Conservation (phyloP, 2,888 invertebrate genomes). For the Tortricodes alternella region DNA sequence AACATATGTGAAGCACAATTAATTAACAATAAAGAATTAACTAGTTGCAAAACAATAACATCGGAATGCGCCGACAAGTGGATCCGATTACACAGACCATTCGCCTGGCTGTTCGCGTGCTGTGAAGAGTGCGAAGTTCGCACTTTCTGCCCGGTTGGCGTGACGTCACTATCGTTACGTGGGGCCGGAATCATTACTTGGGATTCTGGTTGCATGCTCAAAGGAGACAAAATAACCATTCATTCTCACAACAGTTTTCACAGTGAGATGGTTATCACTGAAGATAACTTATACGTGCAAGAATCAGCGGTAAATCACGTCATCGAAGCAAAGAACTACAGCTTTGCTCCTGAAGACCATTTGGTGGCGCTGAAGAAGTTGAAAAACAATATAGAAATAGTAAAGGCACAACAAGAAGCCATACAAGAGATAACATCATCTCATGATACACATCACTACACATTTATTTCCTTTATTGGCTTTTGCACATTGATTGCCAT, state of each 20-base stretch:
- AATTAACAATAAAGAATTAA: not conserved
- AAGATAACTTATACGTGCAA: not conserved
- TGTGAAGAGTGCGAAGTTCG: not conserved
- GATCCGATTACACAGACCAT: not conserved
- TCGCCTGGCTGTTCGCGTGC: slow-evolving; percentile 4
- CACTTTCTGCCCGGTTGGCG: not conserved
- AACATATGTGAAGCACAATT: not conserved
- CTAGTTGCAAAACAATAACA: slow-evolving; percentile 1
- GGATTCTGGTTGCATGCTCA: not conserved
- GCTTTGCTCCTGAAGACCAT: not conserved
- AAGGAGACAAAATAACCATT: not conserved
- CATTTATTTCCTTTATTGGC: not conserved
- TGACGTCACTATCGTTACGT: not conserved
- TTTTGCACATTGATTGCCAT: not conserved
- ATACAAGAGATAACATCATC: not conserved
- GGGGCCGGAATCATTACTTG: not conserved
- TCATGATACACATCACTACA: not conserved
- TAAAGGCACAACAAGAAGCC: not conserved
- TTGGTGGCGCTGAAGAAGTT: not conserved
- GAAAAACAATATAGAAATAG: not conserved
- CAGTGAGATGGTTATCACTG: not conserved
- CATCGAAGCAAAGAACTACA: not conserved
- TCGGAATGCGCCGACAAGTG: not conserved
- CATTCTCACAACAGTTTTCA: not conserved
- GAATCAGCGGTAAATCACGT: not conserved